phyloP scores from a whole-genome alignment of 2,888 invertebrate species.

The Agrilus cyanescens region DNA sequence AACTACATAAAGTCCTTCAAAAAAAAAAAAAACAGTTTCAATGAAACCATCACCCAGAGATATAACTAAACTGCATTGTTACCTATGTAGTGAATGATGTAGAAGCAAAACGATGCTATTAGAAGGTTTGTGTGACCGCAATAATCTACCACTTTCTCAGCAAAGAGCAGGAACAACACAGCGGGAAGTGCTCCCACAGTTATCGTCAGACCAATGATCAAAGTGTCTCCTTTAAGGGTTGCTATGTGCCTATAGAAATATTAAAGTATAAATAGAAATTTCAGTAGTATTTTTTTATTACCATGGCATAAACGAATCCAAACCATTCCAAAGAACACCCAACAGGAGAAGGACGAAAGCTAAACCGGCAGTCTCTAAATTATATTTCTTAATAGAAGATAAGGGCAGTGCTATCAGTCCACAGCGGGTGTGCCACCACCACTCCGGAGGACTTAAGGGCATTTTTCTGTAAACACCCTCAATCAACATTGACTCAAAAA shows the following conservation, averaged over 20 bases:
- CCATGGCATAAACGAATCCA: slow-evolving; percentile 67
- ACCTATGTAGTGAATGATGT: slow-evolving; percentile 66
- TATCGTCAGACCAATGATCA: slow-evolving; percentile 53
- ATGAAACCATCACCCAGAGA: background rate
- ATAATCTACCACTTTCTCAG: slow-evolving; percentile 73
- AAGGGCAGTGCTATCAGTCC: slow-evolving; percentile 68
- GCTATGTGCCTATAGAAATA: slow-evolving; percentile 44
- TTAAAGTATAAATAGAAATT: slow-evolving; percentile 3
- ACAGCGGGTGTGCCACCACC: slow-evolving; percentile 79
- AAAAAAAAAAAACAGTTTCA: background rate
- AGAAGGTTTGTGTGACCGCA: slow-evolving; percentile 73
- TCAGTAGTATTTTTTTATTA: slow-evolving; percentile 30
- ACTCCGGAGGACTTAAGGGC: slow-evolving; percentile 72
- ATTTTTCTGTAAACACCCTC: slow-evolving; percentile 40
- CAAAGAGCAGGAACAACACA: slow-evolving; percentile 59
- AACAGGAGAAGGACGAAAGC: slow-evolving; percentile 56
- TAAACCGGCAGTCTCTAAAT: slow-evolving; percentile 60
- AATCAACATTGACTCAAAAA: background rate
- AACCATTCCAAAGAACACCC: slow-evolving; percentile 69
- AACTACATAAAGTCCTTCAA: slow-evolving; percentile 48
- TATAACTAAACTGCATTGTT: slow-evolving; percentile 16
- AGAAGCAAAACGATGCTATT: slow-evolving; percentile 70
- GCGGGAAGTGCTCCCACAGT: slow-evolving; percentile 59
- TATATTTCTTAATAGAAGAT: slow-evolving; percentile 64
- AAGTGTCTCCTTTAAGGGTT: slow-evolving; percentile 40